A percentile compares a stretch with the other conserved stretches of the same genome.
phyloP scores from a whole-genome alignment of 2,113 vertebrate genomes.

The Nerophis lumbriciformis region DNA sequence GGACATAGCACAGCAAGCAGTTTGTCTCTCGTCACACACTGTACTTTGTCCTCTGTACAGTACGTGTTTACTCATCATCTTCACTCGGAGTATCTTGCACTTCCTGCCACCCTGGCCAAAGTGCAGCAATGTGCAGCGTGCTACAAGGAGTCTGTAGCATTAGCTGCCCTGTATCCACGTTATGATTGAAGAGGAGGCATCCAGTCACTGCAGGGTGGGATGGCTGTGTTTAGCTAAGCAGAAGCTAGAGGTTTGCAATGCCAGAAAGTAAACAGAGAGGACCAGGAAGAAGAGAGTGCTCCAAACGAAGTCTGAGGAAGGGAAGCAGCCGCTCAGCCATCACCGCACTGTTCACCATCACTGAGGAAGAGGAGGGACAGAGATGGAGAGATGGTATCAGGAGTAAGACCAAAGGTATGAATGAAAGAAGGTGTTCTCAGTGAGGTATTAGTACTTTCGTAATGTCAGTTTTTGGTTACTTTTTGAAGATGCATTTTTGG shows the following conservation, averaged over 20 bases:
- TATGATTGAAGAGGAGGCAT: conserved; percentile 16
- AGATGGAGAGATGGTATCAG: conserved; percentile 61
- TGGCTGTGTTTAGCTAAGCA: conserved; percentile 53
- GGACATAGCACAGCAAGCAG: conserved; percentile 64
- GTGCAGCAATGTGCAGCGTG: conserved; percentile 50
- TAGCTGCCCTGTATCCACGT: conserved; percentile 57
- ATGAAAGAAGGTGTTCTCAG: conserved; percentile 33
- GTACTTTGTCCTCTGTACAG: conserved; percentile 10
- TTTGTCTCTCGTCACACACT: conserved; percentile 18
- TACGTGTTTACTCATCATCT: conserved; percentile 2
- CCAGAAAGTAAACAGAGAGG: conserved; percentile 41
- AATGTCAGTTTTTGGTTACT: not conserved
- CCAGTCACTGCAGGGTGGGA: conserved; percentile 34
- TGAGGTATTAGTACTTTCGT: not conserved
- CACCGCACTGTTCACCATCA: conserved; percentile 88
- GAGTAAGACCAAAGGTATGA: conserved; percentile 77
- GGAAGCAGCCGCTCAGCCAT: conserved; percentile 73
- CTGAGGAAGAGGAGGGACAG: conserved; percentile 92
- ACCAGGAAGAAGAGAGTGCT: conserved; percentile 39
- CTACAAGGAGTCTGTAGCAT: conserved; percentile 44
- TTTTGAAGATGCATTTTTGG: conserved; percentile 7
- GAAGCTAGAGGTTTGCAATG: conserved; percentile 56
- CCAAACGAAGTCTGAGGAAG: conserved; percentile 79
- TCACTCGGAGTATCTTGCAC: conserved; percentile 1
- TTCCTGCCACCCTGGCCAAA: conserved; percentile 29